Evolutionary conservation across 1,140 invertebrate genomes (phyloP), one percentile per base, ranked within the genome.

Genomic region (Saccostrea glomerata): DNA sequence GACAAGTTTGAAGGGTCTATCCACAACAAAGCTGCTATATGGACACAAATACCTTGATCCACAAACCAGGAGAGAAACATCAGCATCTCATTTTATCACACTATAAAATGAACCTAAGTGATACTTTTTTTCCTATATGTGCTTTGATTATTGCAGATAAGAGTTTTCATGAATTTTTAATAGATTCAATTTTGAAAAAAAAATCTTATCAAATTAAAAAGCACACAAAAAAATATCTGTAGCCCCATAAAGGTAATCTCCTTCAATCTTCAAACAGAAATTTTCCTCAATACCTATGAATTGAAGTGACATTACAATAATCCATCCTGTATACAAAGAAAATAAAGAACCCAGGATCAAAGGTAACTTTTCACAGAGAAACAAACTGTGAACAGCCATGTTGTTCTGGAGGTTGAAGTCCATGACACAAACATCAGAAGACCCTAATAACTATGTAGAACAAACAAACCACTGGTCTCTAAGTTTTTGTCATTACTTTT

Each of bases 401-500:
- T 77, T 77, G 9, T 77, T 77, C 25, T 77, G 25, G 13, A 77
- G 70, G 25, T 20, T 77, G 58, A 63, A 63, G 58, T 63, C 58
- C 58, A 63, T 77, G 70, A 77, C 70, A 77, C 25, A 77, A 77
- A 77, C 70, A 77, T 77, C 23, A 77, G 70, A 77, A 77, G 70
- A 77, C 70, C 70, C 70, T 77, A 77, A 77, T 77, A 77, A 77
- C 70, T 77, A 25, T 77, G 30, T 77, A 25, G 23, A 36, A 77
- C 70, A 77, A 77, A 77, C 70, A 77, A 77, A 36, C 25, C 70
- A 77, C 70, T 77, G 70, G 70, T 77, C 70, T 77, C 36, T 77
- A 77, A 77, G 70, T 77, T 77, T 47, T 47, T 77, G 70, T 30
- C 70, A 77, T 77, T 77, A 77, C 70, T 77, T 77, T 63, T 77